Conservation (phyloP, 1,140 invertebrate species). For the Ruditapes philippinarum region DNA sequence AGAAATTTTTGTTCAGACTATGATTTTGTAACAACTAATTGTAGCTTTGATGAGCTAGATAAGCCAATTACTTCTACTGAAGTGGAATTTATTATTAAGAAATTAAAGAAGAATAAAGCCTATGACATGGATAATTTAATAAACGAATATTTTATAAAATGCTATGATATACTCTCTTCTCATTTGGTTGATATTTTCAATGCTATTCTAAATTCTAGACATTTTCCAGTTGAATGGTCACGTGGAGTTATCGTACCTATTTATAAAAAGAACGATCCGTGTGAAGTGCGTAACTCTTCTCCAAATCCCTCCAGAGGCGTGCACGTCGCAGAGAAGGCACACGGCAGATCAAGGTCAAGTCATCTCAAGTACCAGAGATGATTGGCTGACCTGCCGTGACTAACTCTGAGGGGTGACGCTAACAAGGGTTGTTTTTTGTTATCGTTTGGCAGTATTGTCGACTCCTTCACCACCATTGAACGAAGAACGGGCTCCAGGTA, state of each 20-base stretch:
- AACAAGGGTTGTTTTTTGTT: too few species aligned
- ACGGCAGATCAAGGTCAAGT: too few species aligned
- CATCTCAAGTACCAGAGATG: too few species aligned
- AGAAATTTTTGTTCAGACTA: neutral
- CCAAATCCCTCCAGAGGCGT: too few species aligned
- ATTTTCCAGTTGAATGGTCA: neutral
- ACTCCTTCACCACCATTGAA: too few species aligned
- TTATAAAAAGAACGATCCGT: neutral
- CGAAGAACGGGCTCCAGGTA: too few species aligned
- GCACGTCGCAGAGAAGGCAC: too few species aligned
- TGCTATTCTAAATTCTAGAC: neutral
- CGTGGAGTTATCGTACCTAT: neutral
- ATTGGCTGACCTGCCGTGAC: too few species aligned
- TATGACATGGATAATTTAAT: neutral
- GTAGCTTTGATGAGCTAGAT: neutral
- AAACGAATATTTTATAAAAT: constrained; percentile 10
- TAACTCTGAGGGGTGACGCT: too few species aligned
- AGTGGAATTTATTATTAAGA: neutral
- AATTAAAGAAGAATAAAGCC: neutral
- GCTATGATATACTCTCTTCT: neutral
- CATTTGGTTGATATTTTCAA: constrained; percentile 4
- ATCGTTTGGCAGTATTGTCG: too few species aligned
- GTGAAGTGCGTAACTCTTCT: neutral
- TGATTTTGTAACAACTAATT: neutral
- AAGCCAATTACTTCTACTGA: neutral